phyloP scores from a whole-genome alignment of 2,797 vertebrate genomes.

The Clarias platycephalus region DNA sequence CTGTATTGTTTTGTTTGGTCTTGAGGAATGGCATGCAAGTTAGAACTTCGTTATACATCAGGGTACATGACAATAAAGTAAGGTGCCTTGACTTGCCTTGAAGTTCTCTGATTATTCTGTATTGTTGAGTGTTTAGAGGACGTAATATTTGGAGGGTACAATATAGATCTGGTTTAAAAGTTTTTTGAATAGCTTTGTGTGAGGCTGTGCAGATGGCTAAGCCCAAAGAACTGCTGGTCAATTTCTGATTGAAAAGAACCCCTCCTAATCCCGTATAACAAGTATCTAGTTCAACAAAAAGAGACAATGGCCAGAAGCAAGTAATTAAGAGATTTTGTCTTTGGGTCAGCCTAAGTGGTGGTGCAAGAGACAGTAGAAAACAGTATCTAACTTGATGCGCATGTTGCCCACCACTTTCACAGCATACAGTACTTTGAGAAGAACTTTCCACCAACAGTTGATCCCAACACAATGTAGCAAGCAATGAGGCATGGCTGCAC shows the following conservation, averaged over 20 bases:
- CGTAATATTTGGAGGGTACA: neutral
- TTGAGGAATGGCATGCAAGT: neutral
- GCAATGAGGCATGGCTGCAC: neutral
- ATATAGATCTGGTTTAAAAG: neutral
- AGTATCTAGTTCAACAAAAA: neutral
- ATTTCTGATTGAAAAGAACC: neutral
- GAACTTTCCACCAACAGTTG: neutral
- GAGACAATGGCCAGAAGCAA: neutral
- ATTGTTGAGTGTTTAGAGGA: neutral
- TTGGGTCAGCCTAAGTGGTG: neutral
- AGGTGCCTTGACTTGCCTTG: neutral
- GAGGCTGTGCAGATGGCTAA: neutral
- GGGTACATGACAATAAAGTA: neutral
- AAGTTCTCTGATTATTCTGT: neutral
- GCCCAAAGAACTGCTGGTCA: neutral
- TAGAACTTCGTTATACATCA: neutral
- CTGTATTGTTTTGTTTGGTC: neutral
- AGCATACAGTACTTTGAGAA: neutral
- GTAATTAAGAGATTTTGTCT: neutral
- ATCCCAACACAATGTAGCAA: neutral
- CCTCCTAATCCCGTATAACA: neutral
- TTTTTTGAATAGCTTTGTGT: neutral
- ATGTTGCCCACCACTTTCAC: neutral
- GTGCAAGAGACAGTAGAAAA: neutral
- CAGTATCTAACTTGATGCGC: neutral